Conservation (phyloP, 2,888 invertebrate genomes). For the Venustoraphidia nigricollis region DNA sequence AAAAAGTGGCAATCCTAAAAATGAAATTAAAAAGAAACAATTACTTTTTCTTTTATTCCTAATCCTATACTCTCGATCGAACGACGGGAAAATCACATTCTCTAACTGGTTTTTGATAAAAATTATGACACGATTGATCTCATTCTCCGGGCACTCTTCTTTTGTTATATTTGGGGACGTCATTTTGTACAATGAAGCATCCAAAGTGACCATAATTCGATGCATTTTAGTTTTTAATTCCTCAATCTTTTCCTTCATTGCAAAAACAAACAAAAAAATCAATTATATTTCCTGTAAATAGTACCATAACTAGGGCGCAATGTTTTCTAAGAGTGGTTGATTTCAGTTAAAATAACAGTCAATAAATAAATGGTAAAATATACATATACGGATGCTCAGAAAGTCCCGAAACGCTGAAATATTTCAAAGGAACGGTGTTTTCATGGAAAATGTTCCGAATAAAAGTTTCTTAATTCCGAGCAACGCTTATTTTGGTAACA, state of each 20-base stretch:
- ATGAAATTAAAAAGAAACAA: constrained; percentile 17
- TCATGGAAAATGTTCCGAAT: too few species aligned
- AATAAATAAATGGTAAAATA: background rate
- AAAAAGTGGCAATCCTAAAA: constrained; percentile 23
- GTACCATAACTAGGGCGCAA: too few species aligned
- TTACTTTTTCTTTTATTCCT: constrained; percentile 57
- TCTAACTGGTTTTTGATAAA: constrained; percentile 92
- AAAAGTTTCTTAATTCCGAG: too few species aligned
- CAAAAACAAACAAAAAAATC: constrained; percentile 7
- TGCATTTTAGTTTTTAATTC: constrained; percentile 82
- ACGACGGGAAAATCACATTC: constrained; percentile 93
- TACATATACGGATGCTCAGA: too few species aligned
- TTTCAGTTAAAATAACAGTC: background rate
- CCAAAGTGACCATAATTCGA: constrained; percentile 84
- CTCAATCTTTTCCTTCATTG: constrained; percentile 61
- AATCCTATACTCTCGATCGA: constrained; percentile 84
- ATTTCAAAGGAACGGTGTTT: too few species aligned
- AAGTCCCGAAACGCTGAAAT: too few species aligned
- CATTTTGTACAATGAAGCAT: constrained; percentile 91
- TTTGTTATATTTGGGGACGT: constrained; percentile 94
- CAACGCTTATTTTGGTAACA: too few species aligned
- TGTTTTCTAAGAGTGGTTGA: too few species aligned
- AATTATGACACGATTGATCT: constrained; percentile 88
- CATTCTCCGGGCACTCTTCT: constrained; percentile 92
- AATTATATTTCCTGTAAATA: too few species aligned